Percentiles rank a stretch among this genome's conserved stretches.
These are phyloP conservation scores for Meliscaeva auricollis DNA, from an alignment of 2,888 invertebrate species.

Conservation along the genomic window DNA sequence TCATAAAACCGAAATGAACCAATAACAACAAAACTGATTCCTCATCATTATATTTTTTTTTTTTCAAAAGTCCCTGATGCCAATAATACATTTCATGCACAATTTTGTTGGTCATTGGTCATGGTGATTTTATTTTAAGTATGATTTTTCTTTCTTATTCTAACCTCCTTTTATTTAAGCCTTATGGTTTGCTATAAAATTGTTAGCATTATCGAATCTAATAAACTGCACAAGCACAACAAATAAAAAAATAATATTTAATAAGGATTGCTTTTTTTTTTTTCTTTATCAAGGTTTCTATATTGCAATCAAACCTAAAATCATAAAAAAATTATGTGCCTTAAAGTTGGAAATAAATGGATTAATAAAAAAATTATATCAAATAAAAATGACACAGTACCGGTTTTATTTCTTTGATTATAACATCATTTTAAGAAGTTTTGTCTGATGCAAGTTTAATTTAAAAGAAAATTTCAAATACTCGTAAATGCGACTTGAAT, in stretches of 20 bases:
- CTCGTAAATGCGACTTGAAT: neutral
- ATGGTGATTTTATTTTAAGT: slow-evolving; percentile 5
- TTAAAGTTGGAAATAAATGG: neutral
- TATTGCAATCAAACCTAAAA: neutral
- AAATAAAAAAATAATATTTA: slow-evolving; percentile 2
- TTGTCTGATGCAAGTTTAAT: neutral
- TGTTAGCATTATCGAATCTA: neutral
- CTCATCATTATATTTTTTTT: neutral
- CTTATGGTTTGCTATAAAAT: slow-evolving; percentile 2
- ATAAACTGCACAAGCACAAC: neutral
- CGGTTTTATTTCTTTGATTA: neutral
- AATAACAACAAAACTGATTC: neutral
- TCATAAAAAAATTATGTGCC: neutral
- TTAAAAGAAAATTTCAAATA: neutral
- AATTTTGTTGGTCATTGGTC: neutral
- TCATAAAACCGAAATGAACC: neutral
- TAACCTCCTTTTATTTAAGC: neutral
- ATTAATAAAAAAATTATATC: neutral
- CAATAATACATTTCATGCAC: neutral
- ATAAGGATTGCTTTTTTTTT: neutral
- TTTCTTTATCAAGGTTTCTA: neutral
- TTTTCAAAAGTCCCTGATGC: neutral
- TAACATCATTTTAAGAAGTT: neutral
- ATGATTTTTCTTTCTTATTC: neutral
- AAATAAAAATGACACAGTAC: neutral